These are phyloP conservation scores for Phoxinus phoxinus DNA, from an alignment of 2,113 vertebrate genomes.

Conservation along the genomic window DNA sequence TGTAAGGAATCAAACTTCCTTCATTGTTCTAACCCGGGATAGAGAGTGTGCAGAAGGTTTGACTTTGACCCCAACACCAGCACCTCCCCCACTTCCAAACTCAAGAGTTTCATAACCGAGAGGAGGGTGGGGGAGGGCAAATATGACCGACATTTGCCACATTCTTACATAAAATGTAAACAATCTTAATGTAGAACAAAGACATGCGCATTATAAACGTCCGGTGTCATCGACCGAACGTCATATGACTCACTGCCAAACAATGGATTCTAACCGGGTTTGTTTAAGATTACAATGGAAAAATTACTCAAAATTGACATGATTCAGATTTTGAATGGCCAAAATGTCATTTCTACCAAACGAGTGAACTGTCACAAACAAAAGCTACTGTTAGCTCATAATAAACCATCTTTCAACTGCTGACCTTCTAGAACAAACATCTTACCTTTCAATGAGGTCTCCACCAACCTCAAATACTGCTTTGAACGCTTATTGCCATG, in stretches of 20 bases:
- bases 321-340: too few relatives aligned
- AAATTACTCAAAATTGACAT: neutral
- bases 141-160: slow-evolving; percentile 1
- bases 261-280: neutral
- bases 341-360: neutral
- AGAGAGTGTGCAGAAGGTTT: neutral
- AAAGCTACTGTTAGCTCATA: neutral
- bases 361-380: neutral
- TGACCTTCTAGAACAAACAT: slow-evolving; percentile 17
- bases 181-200: slow-evolving; percentile 16
- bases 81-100: slow-evolving; percentile 25
- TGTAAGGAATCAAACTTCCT: neutral
- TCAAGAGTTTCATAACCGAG: slow-evolving; percentile 46
- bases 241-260: neutral
- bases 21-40: neutral
- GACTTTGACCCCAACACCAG: slow-evolving; percentile 29
- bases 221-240: neutral
- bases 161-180: slow-evolving; percentile 30
- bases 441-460: slow-evolving; percentile 92
- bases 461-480: slow-evolving; percentile 92
- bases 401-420: neutral
- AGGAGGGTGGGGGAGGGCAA: slow-evolving; percentile 1
- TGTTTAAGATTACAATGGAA: neutral
- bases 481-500: slow-evolving; percentile 89
- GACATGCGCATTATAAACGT: slow-evolving; percentile 18